These are phyloP conservation scores for Acanthornis magna DNA, from an alignment of 2,797 vertebrate species.

Conservation along the genomic window DNA sequence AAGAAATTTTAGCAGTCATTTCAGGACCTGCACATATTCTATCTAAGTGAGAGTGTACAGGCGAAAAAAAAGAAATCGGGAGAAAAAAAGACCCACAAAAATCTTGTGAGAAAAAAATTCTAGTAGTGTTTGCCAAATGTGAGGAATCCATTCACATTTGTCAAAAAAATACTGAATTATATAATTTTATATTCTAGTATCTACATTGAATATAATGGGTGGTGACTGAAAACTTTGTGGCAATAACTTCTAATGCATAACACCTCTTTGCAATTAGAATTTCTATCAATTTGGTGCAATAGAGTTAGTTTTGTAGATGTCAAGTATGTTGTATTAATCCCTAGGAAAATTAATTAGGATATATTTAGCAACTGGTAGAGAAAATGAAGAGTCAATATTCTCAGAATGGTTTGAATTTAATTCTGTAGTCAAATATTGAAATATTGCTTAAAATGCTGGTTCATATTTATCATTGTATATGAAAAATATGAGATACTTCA, in stretches of 20 bases:
- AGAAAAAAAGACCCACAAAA: neutral
- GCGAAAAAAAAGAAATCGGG: neutral
- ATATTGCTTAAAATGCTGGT: neutral
- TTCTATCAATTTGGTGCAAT: neutral
- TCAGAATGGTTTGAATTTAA: neutral
- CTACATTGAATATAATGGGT: neutral
- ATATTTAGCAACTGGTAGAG: neutral
- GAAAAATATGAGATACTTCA: neutral
- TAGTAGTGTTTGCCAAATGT: neutral
- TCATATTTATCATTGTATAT: neutral
- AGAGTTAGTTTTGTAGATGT: neutral
- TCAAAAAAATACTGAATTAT: neutral
- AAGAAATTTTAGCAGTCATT: neutral
- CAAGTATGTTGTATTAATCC: neutral
- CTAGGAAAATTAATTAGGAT: neutral
- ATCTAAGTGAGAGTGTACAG: neutral
- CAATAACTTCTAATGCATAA: neutral
- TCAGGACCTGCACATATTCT: neutral
- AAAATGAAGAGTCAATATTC: neutral
- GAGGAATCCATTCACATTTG: neutral
- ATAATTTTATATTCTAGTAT: neutral
- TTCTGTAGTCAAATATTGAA: neutral
- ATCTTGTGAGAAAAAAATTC: neutral
- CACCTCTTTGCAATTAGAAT: neutral
- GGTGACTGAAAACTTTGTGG: neutral